Base-by-base conservation (phyloP, 2,888 invertebrate genomes). In the Synanthedon formicaeformis region DNA sequence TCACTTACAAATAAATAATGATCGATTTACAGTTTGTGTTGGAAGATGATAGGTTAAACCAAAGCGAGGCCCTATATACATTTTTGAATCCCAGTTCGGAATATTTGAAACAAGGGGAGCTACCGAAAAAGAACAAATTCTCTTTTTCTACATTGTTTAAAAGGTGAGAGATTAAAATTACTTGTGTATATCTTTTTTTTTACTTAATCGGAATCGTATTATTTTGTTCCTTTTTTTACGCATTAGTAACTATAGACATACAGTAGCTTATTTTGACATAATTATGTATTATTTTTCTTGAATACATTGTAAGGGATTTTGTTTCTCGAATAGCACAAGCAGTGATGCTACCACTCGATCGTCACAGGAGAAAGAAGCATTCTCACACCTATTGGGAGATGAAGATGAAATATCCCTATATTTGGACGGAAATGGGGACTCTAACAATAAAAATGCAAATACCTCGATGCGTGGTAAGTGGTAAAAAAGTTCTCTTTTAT, bases 71-170 rank as follows among this genome's bases (percentile, higher is more conserved):
- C 52, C 89, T 97, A 60, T 97, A 96, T 72, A 92, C 94, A 57
- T 97, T 97, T 81, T 89, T 97, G n/a, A 95, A 96, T 74, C 96
- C 96, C 3, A 96, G 95, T 75, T 95, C 96, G 0, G 96, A 96
- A 71, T 95, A 95, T 78, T 88, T 96, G 59, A 95, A 96, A 75
- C 93, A 93, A 54, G 89, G 91, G 49, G 92, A 93, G 49, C 91
- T 93, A 64, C 94, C 94, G 57, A 96, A 96, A 81, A 96, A 95
- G 78, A 92, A 93, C 10, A 92, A 94, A 69, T 96, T 96, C 80
- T 96, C 95, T 2, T 90, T 96, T 58, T 92, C 94, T 4, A 95
- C 94, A 0, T 87, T 96, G 56, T 95, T 96, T 69, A 96, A 95
- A 89, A 93, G 93, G 91, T 94, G 88, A 65, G 3, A 52, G 41